Evolutionary conservation across 2,797 vertebrate genomes (phyloP).

Genomic region (Cebuella pygmaea): DNA sequence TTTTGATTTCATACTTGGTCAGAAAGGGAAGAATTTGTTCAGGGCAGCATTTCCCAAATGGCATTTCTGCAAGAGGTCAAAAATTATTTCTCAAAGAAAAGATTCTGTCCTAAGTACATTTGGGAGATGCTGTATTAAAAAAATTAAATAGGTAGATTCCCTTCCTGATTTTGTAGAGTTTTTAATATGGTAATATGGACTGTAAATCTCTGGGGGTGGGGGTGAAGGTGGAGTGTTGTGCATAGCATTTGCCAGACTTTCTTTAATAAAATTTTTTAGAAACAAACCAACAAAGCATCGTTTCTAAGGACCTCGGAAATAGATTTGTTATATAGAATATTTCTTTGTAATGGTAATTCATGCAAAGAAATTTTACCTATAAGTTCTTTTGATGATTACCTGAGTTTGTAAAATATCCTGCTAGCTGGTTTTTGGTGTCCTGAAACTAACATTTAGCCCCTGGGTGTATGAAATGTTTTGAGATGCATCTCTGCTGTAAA

Average conservation of each 20-base stretch:
- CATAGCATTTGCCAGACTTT: background rate
- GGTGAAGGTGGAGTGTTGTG: background rate
- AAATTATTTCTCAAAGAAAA: conserved; percentile 11
- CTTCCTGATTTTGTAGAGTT: background rate
- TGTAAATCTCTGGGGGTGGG: background rate
- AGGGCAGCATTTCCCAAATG: conserved; percentile 5
- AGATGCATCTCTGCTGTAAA: background rate
- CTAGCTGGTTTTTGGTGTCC: background rate
- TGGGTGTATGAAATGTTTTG: background rate
- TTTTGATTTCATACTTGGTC: background rate
- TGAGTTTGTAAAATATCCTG: conserved; percentile 50
- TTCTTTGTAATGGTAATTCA: conserved; percentile 50
- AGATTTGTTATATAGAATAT: background rate
- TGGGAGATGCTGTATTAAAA: background rate
- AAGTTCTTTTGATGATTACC: conserved; percentile 38
- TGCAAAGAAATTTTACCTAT: conserved; percentile 32
- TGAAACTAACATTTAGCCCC: background rate
- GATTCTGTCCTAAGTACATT: background rate
- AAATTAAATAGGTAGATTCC: background rate
- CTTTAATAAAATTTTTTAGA: conserved; percentile 1
- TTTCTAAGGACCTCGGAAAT: conserved; percentile 44
- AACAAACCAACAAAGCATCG: background rate
- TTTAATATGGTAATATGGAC: background rate
- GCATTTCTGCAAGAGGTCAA: background rate
- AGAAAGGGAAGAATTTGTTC: background rate